Conservation (phyloP, 2,113 vertebrate genomes). For the Motacilla alba region DNA sequence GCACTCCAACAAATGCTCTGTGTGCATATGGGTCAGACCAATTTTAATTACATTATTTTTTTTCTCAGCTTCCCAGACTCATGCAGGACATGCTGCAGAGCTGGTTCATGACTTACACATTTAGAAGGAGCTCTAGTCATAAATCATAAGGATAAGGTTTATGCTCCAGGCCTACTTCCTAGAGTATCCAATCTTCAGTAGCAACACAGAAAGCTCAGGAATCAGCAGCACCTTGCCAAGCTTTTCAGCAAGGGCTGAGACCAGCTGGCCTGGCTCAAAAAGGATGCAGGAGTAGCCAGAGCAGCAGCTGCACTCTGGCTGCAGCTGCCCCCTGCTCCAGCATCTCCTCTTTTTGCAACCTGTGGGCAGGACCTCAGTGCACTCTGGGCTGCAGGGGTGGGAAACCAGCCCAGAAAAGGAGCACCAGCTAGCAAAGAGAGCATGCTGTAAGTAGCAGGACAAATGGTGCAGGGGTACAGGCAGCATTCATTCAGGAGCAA, state of each 20-base stretch:
- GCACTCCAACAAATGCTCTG: neutral
- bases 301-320: neutral
- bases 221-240: neutral
- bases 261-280: neutral
- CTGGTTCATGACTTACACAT: neutral
- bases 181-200: neutral
- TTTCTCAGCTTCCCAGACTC: neutral
- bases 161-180: neutral
- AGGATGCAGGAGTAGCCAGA: neutral
- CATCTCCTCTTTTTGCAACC: neutral
- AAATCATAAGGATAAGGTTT: neutral
- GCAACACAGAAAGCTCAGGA: neutral
- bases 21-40: neutral
- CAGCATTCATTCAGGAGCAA: neutral
- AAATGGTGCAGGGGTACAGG: neutral
- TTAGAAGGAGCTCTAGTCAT: neutral
- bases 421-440: neutral
- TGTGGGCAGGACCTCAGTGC: fast-evolving
- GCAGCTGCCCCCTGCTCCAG: neutral
- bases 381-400: neutral
- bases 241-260: neutral
- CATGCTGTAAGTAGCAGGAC: neutral
- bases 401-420: neutral
- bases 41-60: neutral
- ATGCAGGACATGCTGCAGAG: neutral